These are phyloP conservation scores for Apodemia hepburni DNA, from an alignment of 2,888 invertebrate genomes.

Conservation along the genomic window DNA sequence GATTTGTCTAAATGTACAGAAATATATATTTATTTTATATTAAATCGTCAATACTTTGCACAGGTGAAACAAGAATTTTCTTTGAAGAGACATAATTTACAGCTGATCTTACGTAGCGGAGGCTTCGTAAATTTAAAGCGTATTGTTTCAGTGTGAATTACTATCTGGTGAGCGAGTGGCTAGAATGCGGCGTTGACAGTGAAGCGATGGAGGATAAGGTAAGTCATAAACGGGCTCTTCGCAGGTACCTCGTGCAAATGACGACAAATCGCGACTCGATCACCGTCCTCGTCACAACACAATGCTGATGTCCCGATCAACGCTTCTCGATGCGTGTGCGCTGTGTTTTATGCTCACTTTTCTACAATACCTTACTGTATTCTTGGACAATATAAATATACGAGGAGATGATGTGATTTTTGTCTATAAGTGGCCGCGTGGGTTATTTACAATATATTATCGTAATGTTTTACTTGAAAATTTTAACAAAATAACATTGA, in stretches of 20 bases:
- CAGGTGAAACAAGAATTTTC: constrained; percentile 1
- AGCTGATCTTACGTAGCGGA: constrained; percentile 15
- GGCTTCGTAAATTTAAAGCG: constrained; percentile 68
- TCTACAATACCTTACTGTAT: constrained; percentile 67
- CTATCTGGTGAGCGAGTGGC: constrained; percentile 44
- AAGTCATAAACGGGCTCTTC: constrained; percentile 58
- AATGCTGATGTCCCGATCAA: constrained; percentile 53
- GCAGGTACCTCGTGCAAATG: constrained; percentile 53
- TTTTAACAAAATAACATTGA: neutral
- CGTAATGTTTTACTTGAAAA: constrained; percentile 25
- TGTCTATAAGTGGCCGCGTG: constrained; percentile 73
- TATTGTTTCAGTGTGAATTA: constrained; percentile 75
- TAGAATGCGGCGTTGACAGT: constrained; percentile 52
- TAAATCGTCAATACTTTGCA: neutral
- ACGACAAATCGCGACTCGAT: constrained; percentile 68
- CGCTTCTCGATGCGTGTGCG: constrained; percentile 59
- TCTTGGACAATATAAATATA: constrained; percentile 65
- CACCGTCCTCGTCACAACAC: constrained; percentile 35
- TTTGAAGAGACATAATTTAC: neutral
- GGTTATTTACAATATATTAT: constrained; percentile 41
- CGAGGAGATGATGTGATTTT: constrained; percentile 60
- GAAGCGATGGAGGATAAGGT: constrained; percentile 68
- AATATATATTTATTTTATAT: neutral
- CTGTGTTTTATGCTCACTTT: constrained; percentile 68
- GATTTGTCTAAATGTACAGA: too few relatives aligned